Conservation (phyloP, 2,113 vertebrate genomes). For the Solea solea region DNA sequence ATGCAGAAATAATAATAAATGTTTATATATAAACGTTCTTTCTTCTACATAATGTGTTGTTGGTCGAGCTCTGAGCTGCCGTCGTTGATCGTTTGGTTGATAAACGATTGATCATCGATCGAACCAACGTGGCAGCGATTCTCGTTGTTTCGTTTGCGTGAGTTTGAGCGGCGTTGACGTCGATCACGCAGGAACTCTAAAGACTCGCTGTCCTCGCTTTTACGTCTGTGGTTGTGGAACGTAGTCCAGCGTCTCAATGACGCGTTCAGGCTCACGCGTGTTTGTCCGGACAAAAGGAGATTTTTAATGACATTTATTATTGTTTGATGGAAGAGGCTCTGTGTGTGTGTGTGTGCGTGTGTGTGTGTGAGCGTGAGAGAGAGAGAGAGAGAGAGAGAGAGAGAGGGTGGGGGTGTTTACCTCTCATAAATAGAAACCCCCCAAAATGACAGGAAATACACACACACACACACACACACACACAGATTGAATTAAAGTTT, state of each 20-base stretch:
- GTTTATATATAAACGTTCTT: no score
- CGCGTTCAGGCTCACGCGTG: constrained; percentile 38
- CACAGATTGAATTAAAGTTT: constrained; percentile 83
- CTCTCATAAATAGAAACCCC: constrained; percentile 61
- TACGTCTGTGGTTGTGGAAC: constrained; percentile 11
- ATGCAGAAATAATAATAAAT: no score
- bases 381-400: no score
- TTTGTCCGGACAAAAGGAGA: constrained; percentile 33
- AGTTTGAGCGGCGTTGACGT: constrained; percentile 45
- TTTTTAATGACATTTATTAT: constrained; percentile 67
- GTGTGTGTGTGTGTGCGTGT: no score
- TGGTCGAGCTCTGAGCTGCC: neutral
- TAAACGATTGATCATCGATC: neutral
- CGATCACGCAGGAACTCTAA: constrained; percentile 44
- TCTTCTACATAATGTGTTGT: no score
- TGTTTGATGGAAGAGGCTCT: constrained; percentile 16
- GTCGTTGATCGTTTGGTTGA: neutral
- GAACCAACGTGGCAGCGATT: neutral
- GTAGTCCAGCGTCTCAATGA: constrained; percentile 46
- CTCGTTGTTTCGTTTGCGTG: neutral
- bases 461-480: constrained; percentile 59
- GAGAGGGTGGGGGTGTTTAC: constrained; percentile 52
- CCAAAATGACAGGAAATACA: constrained; percentile 62
- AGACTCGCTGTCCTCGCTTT: constrained; percentile 18
- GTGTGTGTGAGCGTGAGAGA: no score